phyloP scores from a whole-genome alignment of 2,888 invertebrate species.

The Thymelicus sylvestris region DNA sequence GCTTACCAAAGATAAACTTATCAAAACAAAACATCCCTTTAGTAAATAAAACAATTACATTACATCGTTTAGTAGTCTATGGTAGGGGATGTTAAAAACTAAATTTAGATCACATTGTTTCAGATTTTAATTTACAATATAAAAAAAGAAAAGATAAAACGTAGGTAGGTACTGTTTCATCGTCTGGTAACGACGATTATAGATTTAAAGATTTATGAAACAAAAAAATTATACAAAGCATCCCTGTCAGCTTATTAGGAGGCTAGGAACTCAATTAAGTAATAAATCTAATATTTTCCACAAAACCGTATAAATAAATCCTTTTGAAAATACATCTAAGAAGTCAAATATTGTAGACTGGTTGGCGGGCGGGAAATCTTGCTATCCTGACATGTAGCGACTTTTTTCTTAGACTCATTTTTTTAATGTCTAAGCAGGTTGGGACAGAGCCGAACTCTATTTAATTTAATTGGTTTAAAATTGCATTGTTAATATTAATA shows the following conservation, averaged over 20 bases:
- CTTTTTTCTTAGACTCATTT: conserved; percentile 63
- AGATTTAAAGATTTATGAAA: too few species aligned
- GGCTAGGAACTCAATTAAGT: too few species aligned
- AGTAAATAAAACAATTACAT: not conserved
- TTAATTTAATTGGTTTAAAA: too few species aligned
- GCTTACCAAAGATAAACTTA: not conserved
- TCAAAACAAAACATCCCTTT: conserved; percentile 4
- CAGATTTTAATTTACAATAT: too few species aligned
- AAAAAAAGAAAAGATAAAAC: too few species aligned
- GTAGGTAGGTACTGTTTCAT: too few species aligned
- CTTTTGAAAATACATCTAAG: conserved; percentile 17
- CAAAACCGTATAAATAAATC: conserved; percentile 20
- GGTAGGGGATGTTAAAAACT: not conserved
- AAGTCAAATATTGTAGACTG: conserved; percentile 60
- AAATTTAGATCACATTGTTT: not conserved
- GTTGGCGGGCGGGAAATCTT: conserved; percentile 71
- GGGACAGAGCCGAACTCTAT: conserved; percentile 64
- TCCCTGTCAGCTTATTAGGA: too few species aligned
- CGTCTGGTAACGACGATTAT: too few species aligned
- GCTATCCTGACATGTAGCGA: conserved; percentile 58
- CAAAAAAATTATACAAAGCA: too few species aligned
- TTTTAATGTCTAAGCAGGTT: conserved; percentile 68
- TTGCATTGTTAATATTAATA: too few species aligned
- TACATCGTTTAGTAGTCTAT: not conserved
- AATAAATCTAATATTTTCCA: conserved; percentile 1